Base-by-base conservation (phyloP, 2,113 vertebrate species). In the Rhabdornis inornatus region DNA sequence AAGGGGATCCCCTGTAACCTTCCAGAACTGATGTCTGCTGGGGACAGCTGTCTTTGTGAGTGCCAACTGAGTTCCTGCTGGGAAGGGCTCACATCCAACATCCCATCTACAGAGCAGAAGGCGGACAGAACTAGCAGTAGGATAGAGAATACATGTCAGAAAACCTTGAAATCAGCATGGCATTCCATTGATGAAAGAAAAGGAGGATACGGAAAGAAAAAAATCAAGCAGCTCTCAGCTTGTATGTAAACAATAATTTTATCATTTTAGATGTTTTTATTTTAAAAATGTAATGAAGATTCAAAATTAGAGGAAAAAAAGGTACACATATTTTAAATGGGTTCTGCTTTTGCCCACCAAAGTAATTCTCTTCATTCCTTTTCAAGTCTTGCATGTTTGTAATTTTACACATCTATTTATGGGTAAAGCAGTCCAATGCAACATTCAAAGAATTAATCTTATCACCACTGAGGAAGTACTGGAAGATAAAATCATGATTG, bases 1-100 rank as follows among this genome's bases (percentile, higher is more conserved):
- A 97, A 97, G 95, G 96, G 96, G 90, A 97, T 97, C 80, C 94
- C 96, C 96, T 82, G 66, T 87, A 79, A 93, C 94, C 94, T 95
- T 97, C 92, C 95, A 96, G 91, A 95, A 90, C 3, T 85, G 77
- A 95, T 44, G 91, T 92, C 87, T 89, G 49, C 42, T 96, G 40
- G 92, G 90, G 92, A 92, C 85, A 94, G 84, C 87, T 39, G 3
- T 71, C 71, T 80, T 76, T 79, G 23, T 56, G 90, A 97, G 92
- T 81, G 90, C 83, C 74, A 93, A 45, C 45, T 87, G 83, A 94
- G 78, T 47, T 96, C 91, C 94, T 93, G 82, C 60, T 91, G 72
- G 71, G 52, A 93, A 97, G 45, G 87, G 72, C 87, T 70, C 9
- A 6, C 85, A 91, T 94, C 90, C 96, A 95, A 60, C 55, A 90